phyloP scores from a whole-genome alignment of 2,113 vertebrate genomes.

The Nanger granti region DNA sequence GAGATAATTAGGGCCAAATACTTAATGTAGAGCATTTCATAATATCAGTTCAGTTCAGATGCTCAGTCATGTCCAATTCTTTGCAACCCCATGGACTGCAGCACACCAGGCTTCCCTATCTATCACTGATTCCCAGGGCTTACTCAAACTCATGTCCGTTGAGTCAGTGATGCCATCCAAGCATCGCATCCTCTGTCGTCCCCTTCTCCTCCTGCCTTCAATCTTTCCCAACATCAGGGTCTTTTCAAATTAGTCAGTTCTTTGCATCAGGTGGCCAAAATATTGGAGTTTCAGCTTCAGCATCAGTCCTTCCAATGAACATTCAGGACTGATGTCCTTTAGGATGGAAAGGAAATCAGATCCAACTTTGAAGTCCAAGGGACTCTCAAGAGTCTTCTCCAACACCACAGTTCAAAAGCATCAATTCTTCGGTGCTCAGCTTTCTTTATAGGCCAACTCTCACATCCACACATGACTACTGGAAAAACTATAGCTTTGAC shows the following conservation, averaged over 20 bases:
- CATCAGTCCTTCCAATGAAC: not conserved
- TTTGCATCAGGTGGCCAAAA: not conserved
- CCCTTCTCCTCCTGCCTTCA: not conserved
- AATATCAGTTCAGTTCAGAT: not conserved
- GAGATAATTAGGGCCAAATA: not conserved
- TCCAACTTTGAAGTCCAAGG: not conserved
- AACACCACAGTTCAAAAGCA: not conserved
- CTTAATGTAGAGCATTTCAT: not conserved
- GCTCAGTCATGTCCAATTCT: not conserved
- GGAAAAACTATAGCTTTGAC: not conserved
- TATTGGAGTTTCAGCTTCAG: not conserved
- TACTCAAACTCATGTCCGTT: not conserved
- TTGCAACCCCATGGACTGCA: not conserved
- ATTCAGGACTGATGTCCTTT: not conserved
- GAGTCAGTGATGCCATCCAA: not conserved
- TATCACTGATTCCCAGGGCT: fast-evolving
- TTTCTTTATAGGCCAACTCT: not conserved
- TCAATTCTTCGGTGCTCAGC: not conserved
- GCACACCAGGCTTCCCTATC: not conserved
- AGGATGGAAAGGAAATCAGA: not conserved
- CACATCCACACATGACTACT: not conserved
- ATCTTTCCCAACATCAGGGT: not conserved
- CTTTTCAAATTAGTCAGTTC: not conserved
- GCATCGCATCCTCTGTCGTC: not conserved
- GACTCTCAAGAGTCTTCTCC: not conserved